phyloP scores from a whole-genome alignment of 2,113 vertebrate species.

The Platichthys flesus region DNA sequence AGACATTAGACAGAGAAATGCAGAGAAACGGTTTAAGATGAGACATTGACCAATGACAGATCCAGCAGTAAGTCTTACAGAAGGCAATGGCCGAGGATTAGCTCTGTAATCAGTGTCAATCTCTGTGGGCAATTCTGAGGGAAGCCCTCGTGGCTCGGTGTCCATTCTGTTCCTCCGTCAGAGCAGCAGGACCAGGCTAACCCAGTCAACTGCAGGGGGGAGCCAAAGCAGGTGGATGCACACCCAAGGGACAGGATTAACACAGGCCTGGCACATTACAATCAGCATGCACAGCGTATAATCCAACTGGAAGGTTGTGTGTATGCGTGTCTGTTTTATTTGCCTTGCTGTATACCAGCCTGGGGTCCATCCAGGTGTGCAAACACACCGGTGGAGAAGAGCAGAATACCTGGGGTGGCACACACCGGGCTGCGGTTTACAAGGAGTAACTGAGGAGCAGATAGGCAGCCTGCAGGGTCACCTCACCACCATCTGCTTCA shows the following conservation, averaged over 20 bases:
- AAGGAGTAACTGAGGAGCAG: conserved; percentile 56
- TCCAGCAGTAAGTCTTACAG: conserved; percentile 30
- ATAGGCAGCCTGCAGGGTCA: conserved; percentile 60
- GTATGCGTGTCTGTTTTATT: background rate
- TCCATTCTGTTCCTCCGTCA: conserved; percentile 62
- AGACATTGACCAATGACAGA: conserved; percentile 49
- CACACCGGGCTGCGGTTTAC: conserved; percentile 48
- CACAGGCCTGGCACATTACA: conserved; percentile 66
- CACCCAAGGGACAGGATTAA: conserved; percentile 73
- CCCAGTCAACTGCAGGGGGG: conserved; percentile 52
- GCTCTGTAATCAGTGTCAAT: conserved; percentile 62
- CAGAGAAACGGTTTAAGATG: conserved; percentile 20
- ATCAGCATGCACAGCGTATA: conserved; percentile 45
- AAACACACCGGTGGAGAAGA: conserved; percentile 47
- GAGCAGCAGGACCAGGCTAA: conserved; percentile 54
- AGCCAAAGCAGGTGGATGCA: conserved; percentile 63
- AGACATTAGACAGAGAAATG: conserved; percentile 15
- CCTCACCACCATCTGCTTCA: conserved; percentile 72
- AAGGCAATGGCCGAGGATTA: conserved; percentile 65
- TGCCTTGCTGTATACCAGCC: conserved; percentile 8
- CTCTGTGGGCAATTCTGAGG: conserved; percentile 58
- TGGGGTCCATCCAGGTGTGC: conserved; percentile 59
- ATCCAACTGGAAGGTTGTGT: conserved; percentile 48
- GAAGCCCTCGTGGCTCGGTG: conserved; percentile 55
- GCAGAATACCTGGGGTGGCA: conserved; percentile 39